These are phyloP conservation scores for Ylistrum balloti DNA, from an alignment of 1,140 invertebrate genomes.

Conservation along the genomic window DNA sequence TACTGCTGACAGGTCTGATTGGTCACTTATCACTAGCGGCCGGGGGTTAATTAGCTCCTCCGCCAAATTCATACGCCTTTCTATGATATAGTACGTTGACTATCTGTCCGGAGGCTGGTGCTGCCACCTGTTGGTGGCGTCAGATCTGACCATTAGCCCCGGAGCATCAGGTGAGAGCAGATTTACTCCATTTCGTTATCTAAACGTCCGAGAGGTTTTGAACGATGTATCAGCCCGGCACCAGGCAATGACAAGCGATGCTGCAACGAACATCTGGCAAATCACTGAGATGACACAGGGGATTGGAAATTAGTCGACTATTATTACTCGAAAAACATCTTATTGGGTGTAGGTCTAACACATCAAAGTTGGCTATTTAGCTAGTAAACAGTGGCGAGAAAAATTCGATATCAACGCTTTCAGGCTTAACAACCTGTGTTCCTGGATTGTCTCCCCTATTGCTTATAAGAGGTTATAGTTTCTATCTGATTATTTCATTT, in stretches of 20 bases:
- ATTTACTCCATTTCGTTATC: background rate
- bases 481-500: too few species aligned
- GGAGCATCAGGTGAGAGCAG: background rate
- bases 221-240: background rate
- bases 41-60: conserved; percentile 24
- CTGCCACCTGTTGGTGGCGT: conserved; percentile 21
- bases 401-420: too few species aligned
- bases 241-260: background rate
- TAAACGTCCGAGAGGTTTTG: background rate
- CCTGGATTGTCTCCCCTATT: too few species aligned
- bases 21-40: background rate
- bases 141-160: background rate
- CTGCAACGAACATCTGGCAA: too few species aligned
- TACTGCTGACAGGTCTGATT: background rate
- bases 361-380: too few species aligned
- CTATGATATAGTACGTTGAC: background rate
- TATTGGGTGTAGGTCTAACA: too few species aligned
- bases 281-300: too few species aligned
- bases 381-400: too few species aligned
- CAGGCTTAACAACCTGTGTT: too few species aligned
- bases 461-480: too few species aligned
- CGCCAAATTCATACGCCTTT: background rate
- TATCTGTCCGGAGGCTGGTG: background rate
- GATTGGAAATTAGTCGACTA: background rate
- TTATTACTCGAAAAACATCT: background rate